Evolutionary conservation across 2,888 invertebrate genomes (phyloP).

Genomic region (Bembecia ichneumoniformis): DNA sequence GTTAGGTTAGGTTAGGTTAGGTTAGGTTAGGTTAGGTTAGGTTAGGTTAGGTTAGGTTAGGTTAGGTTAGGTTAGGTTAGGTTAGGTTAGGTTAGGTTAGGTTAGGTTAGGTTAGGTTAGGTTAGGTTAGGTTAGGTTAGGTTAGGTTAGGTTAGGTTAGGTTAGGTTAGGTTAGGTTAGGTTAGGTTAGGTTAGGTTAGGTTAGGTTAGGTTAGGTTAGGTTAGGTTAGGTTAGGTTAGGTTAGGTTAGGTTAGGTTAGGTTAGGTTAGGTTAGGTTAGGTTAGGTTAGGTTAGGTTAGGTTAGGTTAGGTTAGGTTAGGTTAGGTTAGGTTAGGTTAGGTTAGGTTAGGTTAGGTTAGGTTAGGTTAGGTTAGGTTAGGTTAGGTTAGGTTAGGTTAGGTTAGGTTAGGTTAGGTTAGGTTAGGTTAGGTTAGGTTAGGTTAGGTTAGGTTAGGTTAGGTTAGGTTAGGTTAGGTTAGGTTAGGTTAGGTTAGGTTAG

Average conservation of each 20-base stretch:
- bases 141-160: slow-evolving; percentile 12
- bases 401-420: slow-evolving; percentile 10
- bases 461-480: slow-evolving; percentile 10
- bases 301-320: slow-evolving; percentile 16
- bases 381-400: slow-evolving; percentile 13
- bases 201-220: slow-evolving; percentile 13
- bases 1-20: slow-evolving; percentile 7
- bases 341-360: slow-evolving; percentile 15
- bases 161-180: slow-evolving; percentile 13
- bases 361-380: slow-evolving; percentile 16
- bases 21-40: slow-evolving; percentile 9
- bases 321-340: slow-evolving; percentile 15
- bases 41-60: slow-evolving; percentile 8
- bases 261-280: slow-evolving; percentile 12
- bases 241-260: slow-evolving; percentile 8
- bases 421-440: slow-evolving; percentile 9
- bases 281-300: slow-evolving; percentile 16
- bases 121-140: slow-evolving; percentile 14
- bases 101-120: slow-evolving; percentile 12
- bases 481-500: slow-evolving; percentile 10
- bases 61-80: slow-evolving; percentile 7
- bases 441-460: slow-evolving; percentile 9
- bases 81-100: slow-evolving; percentile 9
- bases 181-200: slow-evolving; percentile 13
- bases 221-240: slow-evolving; percentile 12